Evolutionary conservation across 2,888 invertebrate species (phyloP).

Genomic region (Protonemura montana): DNA sequence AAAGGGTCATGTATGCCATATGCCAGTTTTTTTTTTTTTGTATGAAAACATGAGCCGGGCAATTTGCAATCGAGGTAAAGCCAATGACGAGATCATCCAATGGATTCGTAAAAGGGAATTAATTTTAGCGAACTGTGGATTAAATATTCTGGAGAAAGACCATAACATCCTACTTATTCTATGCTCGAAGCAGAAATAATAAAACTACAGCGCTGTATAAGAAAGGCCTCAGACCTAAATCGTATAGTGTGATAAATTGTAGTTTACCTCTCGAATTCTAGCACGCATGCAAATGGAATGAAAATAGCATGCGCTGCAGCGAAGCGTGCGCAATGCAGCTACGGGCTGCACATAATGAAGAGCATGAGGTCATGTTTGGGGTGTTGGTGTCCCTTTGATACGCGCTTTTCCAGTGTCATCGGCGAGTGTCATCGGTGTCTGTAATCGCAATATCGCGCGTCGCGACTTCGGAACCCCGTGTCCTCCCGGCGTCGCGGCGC

Average conservation of each 20-base stretch:
- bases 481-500: not conserved
- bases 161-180: no score
- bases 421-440: constrained; percentile 36
- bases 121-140: no score
- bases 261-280: no score
- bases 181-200: no score
- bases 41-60: not conserved
- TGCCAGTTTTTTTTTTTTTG: no score
- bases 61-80: not conserved
- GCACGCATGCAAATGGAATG: constrained; percentile 14
- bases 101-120: no score
- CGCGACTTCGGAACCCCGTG: constrained; percentile 20
- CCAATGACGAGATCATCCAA: no score
- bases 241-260: no score
- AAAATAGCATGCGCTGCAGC: not conserved
- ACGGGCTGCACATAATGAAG: constrained; percentile 44
- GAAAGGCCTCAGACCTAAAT: no score
- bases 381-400: constrained; percentile 42
- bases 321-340: not conserved
- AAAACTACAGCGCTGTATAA: no score
- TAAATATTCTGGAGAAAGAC: no score
- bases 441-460: constrained; percentile 49
- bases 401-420: constrained; percentile 43
- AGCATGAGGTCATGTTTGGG: constrained; percentile 27
- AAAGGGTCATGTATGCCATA: not conserved